Evolutionary conservation across 2,113 vertebrate species (phyloP).

Genomic region (Theristicus caerulescens): DNA sequence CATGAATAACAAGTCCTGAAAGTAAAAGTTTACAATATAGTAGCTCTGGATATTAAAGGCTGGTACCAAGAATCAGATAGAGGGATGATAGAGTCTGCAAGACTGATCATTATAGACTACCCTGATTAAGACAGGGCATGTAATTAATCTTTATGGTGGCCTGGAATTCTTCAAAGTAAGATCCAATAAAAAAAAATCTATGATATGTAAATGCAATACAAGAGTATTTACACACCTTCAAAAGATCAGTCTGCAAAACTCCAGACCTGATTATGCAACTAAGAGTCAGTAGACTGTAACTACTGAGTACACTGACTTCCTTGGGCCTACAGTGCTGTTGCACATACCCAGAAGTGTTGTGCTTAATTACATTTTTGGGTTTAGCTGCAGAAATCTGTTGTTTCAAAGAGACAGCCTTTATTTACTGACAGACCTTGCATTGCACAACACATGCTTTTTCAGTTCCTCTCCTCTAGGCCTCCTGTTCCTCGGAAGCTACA

Average conservation of each 20-base stretch:
- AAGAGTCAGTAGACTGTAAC: neutral
- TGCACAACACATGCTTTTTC: neutral
- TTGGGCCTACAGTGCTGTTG: neutral
- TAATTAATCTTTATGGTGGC: neutral
- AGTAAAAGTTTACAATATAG: neutral
- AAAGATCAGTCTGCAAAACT: neutral
- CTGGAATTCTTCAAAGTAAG: neutral
- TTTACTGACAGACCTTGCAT: neutral
- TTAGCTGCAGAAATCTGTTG: neutral
- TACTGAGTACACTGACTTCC: neutral
- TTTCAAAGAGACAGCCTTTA: neutral
- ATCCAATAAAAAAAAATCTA: neutral
- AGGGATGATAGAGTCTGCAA: neutral
- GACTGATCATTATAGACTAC: neutral
- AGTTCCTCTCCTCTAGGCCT: neutral
- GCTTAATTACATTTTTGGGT: neutral
- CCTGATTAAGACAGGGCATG: neutral
- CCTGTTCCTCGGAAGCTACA: neutral
- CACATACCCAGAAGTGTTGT: neutral
- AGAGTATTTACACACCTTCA: neutral
- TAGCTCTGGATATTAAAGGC: neutral
- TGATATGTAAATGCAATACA: rapidly evolving
- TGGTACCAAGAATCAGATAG: neutral
- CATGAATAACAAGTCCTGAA: neutral
- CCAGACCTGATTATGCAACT: neutral